Base-by-base conservation (phyloP, 1,140 invertebrate genomes). In the Heliconius eleuchia region DNA sequence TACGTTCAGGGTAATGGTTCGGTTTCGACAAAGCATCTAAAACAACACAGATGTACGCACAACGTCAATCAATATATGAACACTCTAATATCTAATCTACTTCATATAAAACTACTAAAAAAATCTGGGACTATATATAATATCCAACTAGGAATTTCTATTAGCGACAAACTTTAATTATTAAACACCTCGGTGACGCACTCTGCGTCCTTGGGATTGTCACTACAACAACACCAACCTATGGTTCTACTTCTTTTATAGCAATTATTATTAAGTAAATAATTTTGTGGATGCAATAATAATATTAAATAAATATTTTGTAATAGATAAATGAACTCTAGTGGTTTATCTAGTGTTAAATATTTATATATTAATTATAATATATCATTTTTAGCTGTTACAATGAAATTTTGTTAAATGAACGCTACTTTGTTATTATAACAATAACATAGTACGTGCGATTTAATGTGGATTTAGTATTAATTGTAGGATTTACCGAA, bases 21-120 rank as follows among this genome's bases (percentile, higher is more conserved):
- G 91, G 88, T 92, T 94, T 93, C 89, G 92, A 93, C 91, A 94
- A 94, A 94, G 93, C 90, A 94, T 94, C 93, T 94, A 94, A 88
- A 94, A 94, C 91, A 94, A 93, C 91, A 94, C 92, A 91, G 89
- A 94, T 87, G 89, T 88, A 92, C 87, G 89, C 80, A 90, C 87
- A 90, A 91, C 88, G 85, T 91, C 88, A 92, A 91, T 93, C 85
- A 84, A 88, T 88, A 85, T 88, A 82, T 81, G 84, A 81, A 81
- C 39, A 81, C 76, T 52, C 78, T 78, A 80, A 73, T 37, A 55
- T 1, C 77, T 74, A 66, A 57, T 19, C 50, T 75, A 75, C 30
- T 37, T 60, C 27, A 66, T 70, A 74, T 34, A 50, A 66, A 50
- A 37, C 75, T 81, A 74, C 50, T 13, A 16, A 23, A 66, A 27